Evolutionary conservation across 1,140 invertebrate genomes (phyloP), one percentile per base, ranked within the genome.

Genomic region (Rhagoletis zephyria): DNA sequence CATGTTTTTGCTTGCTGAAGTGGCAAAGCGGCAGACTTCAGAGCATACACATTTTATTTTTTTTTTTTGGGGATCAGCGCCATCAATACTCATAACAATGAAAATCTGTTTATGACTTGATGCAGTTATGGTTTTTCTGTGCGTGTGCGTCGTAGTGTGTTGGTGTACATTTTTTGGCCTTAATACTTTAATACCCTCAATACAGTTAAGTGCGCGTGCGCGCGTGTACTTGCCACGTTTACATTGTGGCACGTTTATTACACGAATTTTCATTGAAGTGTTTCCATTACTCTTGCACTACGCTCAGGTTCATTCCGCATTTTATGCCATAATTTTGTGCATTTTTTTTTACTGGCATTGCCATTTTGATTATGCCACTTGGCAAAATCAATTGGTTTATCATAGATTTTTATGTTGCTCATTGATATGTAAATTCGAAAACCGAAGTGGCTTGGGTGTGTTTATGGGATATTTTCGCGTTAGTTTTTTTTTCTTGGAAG

Each of bases 21-120:
- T 74, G 45, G 67, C 67, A 81, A 30, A 81, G 74, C 56, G 16
- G 70, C 40, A 74, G 16, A 10, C 74, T 5, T n/a, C 19, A 56
- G 48, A 30, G 48, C 45, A 74, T 14, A 56, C 48, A 30, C 0
- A 30, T 30, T 30, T 30, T 30, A 30, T 30, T 0, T 30, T 30
- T 30, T 30, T 30, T 30, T 30, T 30, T 30, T 30, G 30, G 48
- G 48, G n/a, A 16, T 81, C 19, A 6, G 51, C 51, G n/a, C 19
- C 45, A 81, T 56, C 74, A 81, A 56, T 81, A 56, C 48, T 19
- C 74, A 67, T 81, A 81, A 81, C 74, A 59, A 81, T 81, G 74
- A 81, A 56, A 81, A 81, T 56, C 14, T 81, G 48, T 81, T 81
- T 81, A 81, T 81, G 74, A 81, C 74, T 81, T 30, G 45, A 19